phyloP scores from a whole-genome alignment of 1,140 invertebrate genomes.

The Phenacoccus solenopsis region DNA sequence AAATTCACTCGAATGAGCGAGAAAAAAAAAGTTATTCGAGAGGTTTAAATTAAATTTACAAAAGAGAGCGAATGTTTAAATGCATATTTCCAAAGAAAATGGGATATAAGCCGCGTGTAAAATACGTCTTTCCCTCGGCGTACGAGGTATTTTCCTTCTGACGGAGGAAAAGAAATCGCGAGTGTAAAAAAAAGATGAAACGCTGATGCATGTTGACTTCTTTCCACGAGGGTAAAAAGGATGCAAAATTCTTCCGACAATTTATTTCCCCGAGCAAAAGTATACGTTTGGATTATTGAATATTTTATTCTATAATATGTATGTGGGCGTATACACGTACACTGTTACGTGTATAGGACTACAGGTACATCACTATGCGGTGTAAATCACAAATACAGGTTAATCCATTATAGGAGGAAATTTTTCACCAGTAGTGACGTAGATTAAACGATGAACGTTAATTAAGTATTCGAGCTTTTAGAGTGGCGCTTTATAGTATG shows the following conservation, averaged over 20 bases:
- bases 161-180: background rate
- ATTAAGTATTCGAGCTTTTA: background rate
- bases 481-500: no score
- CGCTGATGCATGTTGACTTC: no score
- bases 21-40: background rate
- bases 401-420: background rate
- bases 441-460: background rate
- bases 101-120: background rate
- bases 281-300: no score
- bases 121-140: background rate
- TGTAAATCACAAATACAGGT: no score
- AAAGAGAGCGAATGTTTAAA: constrained; percentile 10
- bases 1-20: background rate
- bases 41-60: constrained; percentile 16
- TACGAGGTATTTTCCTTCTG: background rate
- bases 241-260: background rate
- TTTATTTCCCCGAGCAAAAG: background rate
- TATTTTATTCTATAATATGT: no score
- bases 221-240: background rate
- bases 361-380: background rate
- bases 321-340: background rate
- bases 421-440: background rate
- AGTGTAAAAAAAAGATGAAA: background rate
- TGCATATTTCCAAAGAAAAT: background rate
- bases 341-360: background rate